A percentile compares a stretch with the other conserved stretches of the same genome.
Conservation (phyloP, 2,888 invertebrate genomes). For the Lymantria dispar region DNA sequence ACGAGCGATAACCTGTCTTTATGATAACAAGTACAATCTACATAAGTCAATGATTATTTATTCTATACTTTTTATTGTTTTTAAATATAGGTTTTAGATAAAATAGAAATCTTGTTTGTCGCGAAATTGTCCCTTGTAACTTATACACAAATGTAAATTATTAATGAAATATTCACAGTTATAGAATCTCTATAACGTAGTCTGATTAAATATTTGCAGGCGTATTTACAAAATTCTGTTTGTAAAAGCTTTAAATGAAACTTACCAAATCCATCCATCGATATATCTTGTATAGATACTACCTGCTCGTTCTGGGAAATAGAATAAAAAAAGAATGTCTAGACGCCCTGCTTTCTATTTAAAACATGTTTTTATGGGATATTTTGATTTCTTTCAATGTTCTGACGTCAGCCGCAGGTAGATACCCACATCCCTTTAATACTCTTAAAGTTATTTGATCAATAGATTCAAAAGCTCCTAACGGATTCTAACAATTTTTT, state of each 20-base stretch:
- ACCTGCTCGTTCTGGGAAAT: constrained; percentile 71
- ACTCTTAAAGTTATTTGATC: constrained; percentile 52
- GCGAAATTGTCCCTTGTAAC: background rate
- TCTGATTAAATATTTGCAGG: background rate
- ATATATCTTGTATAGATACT: constrained; percentile 47
- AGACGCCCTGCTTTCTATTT: constrained; percentile 77
- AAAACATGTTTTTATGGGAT: constrained; percentile 64
- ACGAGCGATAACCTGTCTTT: constrained; percentile 18
- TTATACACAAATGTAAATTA: background rate
- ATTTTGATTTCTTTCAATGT: constrained; percentile 61
- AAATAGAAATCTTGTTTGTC: background rate
- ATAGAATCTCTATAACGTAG: background rate
- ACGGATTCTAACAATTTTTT: constrained; percentile 39
- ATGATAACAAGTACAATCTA: constrained; percentile 16
- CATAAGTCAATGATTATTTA: background rate
- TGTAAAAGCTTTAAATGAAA: background rate
- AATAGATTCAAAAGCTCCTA: constrained; percentile 33
- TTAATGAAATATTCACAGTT: background rate
- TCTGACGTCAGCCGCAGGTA: constrained; percentile 76
- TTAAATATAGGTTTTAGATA: background rate
- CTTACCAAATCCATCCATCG: constrained; percentile 11
- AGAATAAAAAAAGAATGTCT: constrained; percentile 70
- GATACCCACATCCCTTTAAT: constrained; percentile 57
- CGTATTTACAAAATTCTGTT: background rate
- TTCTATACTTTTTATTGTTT: background rate